Conservation (phyloP, 2,797 vertebrate genomes). For the Gallirallus australis region DNA sequence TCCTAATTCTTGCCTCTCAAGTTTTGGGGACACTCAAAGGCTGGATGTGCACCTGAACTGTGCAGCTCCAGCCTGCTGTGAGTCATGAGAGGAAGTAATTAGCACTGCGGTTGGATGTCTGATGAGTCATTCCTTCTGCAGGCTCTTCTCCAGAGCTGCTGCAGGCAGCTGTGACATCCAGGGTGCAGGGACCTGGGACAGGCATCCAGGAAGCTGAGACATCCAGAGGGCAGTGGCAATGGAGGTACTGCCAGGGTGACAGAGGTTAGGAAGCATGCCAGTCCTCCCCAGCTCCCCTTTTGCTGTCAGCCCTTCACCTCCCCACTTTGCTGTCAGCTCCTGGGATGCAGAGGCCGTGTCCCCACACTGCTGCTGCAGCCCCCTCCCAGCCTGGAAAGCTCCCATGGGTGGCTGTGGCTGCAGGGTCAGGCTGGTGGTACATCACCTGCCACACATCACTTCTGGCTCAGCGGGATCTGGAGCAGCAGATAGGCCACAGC, state of each 20-base stretch:
- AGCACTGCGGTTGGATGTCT: neutral
- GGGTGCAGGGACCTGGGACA: neutral
- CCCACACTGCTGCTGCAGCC: neutral
- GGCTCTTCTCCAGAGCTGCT: neutral
- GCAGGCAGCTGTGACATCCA: neutral
- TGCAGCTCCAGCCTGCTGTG: neutral
- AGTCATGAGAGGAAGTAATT: neutral
- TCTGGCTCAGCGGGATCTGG: neutral
- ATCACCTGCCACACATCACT: neutral
- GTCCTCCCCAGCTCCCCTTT: neutral
- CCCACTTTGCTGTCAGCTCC: neutral
- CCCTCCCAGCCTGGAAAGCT: fast-evolving
- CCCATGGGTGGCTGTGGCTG: too few species aligned
- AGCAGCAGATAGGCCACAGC: neutral
- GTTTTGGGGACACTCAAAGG: neutral
- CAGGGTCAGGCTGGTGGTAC: neutral
- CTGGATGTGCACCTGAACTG: neutral
- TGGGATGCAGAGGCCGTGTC: fast-evolving
- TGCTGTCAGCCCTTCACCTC: neutral
- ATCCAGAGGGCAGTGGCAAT: neutral
- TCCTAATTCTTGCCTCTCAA: neutral
- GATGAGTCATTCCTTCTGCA: neutral
- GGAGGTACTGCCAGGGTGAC: neutral
- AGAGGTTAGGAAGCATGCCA: neutral
- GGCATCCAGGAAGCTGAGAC: neutral